Evolutionary conservation across 1,140 invertebrate genomes (phyloP).

Genomic region (Leptoteleia sp.): DNA sequence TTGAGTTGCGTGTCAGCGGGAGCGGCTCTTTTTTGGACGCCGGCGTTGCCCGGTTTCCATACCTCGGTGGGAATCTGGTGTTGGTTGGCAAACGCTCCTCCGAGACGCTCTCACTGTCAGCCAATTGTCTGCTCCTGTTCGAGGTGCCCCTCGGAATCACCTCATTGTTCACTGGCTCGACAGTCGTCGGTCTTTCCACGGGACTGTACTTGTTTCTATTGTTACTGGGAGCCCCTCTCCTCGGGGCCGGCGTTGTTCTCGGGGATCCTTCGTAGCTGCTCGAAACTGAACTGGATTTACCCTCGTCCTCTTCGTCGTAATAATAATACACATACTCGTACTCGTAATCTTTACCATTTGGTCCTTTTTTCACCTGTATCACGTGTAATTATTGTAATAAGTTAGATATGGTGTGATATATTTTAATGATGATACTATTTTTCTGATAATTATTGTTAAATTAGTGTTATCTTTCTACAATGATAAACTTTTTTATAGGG

Average conservation of each 20-base stretch:
- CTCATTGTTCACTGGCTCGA: slow-evolving; percentile 85
- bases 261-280: slow-evolving; percentile 82
- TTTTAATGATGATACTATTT: too few relatives aligned
- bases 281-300: slow-evolving; percentile 76
- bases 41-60: slow-evolving; percentile 69
- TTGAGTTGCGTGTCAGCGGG: not conserved
- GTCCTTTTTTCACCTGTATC: slow-evolving; percentile 90
- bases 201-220: slow-evolving; percentile 85
- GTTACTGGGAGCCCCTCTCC: slow-evolving; percentile 64
- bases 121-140: slow-evolving; percentile 82
- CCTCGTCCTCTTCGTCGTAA: slow-evolving; percentile 90
- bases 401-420: too few relatives aligned
- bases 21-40: too few relatives aligned
- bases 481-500: too few relatives aligned
- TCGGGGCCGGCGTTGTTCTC: slow-evolving; percentile 76
- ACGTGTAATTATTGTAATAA: not conserved
- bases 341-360: slow-evolving; percentile 94
- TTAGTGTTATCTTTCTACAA: too few relatives aligned
- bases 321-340: slow-evolving; percentile 96
- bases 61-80: slow-evolving; percentile 89
- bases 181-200: slow-evolving; percentile 84
- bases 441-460: too few relatives aligned
- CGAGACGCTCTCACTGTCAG: slow-evolving; percentile 77
- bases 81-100: slow-evolving; percentile 87
- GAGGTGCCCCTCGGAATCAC: slow-evolving; percentile 84